A percentile compares a stretch with the other conserved stretches of the same genome.
These are phyloP conservation scores for Ephydatia muelleri DNA, from an alignment of 37 sponge, comb jelly and placozoan species.

Conservation along the genomic window DNA sequence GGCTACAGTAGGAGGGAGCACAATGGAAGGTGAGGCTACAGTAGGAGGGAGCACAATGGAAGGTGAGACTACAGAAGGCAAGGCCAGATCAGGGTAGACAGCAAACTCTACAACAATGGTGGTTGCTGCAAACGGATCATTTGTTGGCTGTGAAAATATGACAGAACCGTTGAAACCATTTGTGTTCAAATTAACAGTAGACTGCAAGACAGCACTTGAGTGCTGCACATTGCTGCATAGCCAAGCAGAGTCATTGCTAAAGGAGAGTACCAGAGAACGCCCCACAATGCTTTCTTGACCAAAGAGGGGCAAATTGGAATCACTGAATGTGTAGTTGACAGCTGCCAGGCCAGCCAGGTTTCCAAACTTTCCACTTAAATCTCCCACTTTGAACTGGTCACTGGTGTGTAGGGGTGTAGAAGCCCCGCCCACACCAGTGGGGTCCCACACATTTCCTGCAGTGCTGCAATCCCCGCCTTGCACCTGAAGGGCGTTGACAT, in stretches of 20 bases:
- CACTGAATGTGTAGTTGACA: constrained; percentile 18
- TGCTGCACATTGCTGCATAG: constrained; percentile 59
- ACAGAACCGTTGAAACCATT: constrained; percentile 25
- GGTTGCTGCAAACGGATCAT: constrained; percentile 66
- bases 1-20: not conserved
- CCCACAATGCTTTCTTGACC: constrained; percentile 67
- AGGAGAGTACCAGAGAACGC: constrained; percentile 68
- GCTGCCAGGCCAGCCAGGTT: constrained; percentile 4
- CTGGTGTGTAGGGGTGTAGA: constrained; percentile 26
- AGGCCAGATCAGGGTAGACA: not conserved
- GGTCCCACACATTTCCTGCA: constrained; percentile 67
- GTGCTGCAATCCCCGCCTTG: not conserved
- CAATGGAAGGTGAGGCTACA: not conserved
- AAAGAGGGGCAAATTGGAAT: constrained; percentile 68
- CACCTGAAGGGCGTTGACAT: constrained; percentile 55
- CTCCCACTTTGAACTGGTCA: constrained; percentile 73
- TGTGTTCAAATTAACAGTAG: constrained; percentile 17
- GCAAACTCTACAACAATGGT: constrained; percentile 38
- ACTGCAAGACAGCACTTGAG: not conserved
- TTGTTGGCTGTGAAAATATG: constrained; percentile 53
- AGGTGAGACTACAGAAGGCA: not conserved
- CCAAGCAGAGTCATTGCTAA: constrained; percentile 16
- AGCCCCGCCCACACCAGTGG: constrained; percentile 11
- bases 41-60: not conserved
- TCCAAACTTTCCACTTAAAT: constrained; percentile 82